Conservation (phyloP, 2,888 invertebrate species). For the Sipha maydis region DNA sequence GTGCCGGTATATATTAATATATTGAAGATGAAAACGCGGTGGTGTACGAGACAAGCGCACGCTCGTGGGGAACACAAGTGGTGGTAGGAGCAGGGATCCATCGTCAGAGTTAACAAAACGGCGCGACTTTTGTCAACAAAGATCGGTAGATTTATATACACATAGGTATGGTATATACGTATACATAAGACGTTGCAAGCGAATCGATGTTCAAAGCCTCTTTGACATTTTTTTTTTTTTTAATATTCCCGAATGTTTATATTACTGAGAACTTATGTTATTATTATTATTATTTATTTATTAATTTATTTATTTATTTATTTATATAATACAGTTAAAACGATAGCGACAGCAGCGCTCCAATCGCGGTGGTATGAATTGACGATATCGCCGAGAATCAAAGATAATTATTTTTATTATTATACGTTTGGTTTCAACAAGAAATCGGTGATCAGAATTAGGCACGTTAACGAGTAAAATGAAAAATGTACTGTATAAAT, state of each 20-base stretch:
- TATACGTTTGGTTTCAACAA: too few species aligned
- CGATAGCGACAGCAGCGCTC: too few species aligned
- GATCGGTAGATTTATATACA: constrained; percentile 3
- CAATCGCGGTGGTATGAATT: too few species aligned
- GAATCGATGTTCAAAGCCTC: neutral
- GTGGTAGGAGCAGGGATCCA: neutral
- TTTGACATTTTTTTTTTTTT: neutral
- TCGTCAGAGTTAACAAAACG: constrained; percentile 10
- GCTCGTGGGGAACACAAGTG: neutral
- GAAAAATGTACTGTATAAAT: too few species aligned
- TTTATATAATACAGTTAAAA: too few species aligned
- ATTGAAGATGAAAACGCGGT: neutral
- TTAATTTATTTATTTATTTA: too few species aligned
- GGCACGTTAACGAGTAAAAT: too few species aligned
- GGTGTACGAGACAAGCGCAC: neutral
- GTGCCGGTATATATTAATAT: neutral
- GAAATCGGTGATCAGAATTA: too few species aligned
- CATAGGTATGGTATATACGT: neutral
- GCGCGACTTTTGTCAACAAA: constrained; percentile 20
- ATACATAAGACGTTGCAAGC: neutral
- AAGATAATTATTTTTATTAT: too few species aligned
- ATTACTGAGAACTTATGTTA: neutral
- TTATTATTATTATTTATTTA: neutral
- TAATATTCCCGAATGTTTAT: neutral
- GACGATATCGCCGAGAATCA: too few species aligned